Base-by-base conservation (phyloP, 2,888 invertebrate genomes). In the Oscheius sp. region DNA sequence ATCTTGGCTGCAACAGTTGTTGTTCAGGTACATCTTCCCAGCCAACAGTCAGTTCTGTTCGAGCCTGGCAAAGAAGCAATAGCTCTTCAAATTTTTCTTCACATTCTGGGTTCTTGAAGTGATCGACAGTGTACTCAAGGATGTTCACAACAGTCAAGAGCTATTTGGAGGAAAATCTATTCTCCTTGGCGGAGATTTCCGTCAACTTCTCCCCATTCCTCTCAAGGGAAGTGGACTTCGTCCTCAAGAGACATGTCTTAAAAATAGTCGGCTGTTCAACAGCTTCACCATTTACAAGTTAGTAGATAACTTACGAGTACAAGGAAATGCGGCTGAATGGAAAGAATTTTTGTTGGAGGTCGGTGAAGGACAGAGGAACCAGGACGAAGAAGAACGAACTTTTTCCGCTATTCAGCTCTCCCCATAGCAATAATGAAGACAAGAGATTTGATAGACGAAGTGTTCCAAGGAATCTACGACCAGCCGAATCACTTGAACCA, bases 91-190 rank as follows among this genome's bases (percentile, higher is more conserved):
- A n/a, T n/a, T n/a, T n/a, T n/a, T n/a, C n/a, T n/a, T n/a, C n/a
- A n/a, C n/a, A n/a, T n/a, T n/a, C n/a, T 36, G 36, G 36, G 36
- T 36, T 9, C 14, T 36, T 9, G 36, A 36, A 36, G 36, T 36
- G 36, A 36, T 36, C 8, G 36, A 14, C 36, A 36, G 8, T 8
- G 36, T 36, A 9, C 36, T 36, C 36, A 8, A 36, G 14, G 36
- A 36, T 36, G 36, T 36, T 14, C 36, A 36, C 36, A 36, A 36
- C 36, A 36, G 14, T 14, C n/a, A n/a, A n/a, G n/a, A n/a, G n/a
- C n/a, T n/a, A n/a, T 72, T 74, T 45, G 74, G 70, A 14, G 70
- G 72, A 26, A 62, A 68, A 45, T 30, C 28, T 0, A 28, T 74
- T 0, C 32, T 74, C 6, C 9, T 70, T 0, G 73, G 73, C 2